Base-by-base conservation (phyloP, 1,140 invertebrate genomes). In the Macrostomum lignano region DNA sequence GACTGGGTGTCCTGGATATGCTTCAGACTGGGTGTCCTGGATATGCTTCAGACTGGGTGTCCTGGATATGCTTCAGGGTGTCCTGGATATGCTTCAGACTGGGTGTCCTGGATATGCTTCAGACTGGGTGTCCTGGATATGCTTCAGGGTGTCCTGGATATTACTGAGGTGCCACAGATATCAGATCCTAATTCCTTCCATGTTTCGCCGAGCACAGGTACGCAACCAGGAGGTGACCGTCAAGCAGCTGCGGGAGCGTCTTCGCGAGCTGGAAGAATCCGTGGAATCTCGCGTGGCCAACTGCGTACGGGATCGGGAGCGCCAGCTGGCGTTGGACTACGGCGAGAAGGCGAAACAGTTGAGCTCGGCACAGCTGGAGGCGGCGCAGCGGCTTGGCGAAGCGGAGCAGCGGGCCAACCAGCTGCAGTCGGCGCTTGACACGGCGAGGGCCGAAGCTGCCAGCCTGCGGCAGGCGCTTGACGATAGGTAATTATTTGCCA, bases 171-270 rank as follows among this genome's bases (percentile, higher is more conserved):
- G 13, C 7, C n/a, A 5, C n/a, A 14, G 31, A 32, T 32, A 32
- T 21, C 7, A 17, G 19, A 28, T 23, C 21, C 38, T 25, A 23
- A 26, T 34, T 35, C 25, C 43, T 26, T 37, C 19, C 36, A 49
- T 52, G 23, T 46, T n/a, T n/a, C n/a, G n/a, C n/a, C n/a, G n/a
- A n/a, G n/a, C n/a, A n/a, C n/a, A n/a, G n/a, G n/a, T n/a, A n/a
- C n/a, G n/a, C n/a, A n/a, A n/a, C n/a, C n/a, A n/a, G 60, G 58
- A 60, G 36, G 55, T 61, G 38, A 62, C 60, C 36, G 59, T 62
- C 38, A 62, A 60, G 42, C 52, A 56, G 40, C 39, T 61, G 21
- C 48, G 49, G 41, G 58, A 62, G 21, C 49, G 55, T 36, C 38
- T 62, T 11, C 53, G 52, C 38, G 56, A 61, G 40, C 49, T 52